Evolutionary conservation across 2,888 invertebrate genomes (phyloP).

Genomic region (Apamea anceps): DNA sequence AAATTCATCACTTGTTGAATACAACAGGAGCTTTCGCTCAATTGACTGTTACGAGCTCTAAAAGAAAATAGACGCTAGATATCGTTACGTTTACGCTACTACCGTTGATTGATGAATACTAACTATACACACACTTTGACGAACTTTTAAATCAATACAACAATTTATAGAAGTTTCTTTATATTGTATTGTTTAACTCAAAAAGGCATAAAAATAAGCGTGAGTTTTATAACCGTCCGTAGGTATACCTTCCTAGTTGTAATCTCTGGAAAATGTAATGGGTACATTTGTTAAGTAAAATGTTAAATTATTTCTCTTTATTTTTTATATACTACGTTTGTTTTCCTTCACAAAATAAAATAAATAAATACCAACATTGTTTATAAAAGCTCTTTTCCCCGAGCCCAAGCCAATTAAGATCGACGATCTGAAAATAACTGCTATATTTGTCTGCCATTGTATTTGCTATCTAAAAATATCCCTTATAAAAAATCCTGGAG

Average conservation of each 20-base stretch:
- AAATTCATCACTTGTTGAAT: constrained; percentile 44
- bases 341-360: background rate
- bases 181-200: background rate
- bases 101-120: background rate
- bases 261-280: background rate
- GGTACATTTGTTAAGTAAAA: background rate
- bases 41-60: background rate
- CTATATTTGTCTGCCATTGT: constrained; percentile 31
- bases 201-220: background rate
- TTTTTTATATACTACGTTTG: background rate
- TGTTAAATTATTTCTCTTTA: background rate
- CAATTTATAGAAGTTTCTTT: background rate
- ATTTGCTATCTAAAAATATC: constrained; percentile 58
- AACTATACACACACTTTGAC: background rate
- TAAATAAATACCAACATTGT: background rate
- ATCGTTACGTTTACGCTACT: too few species aligned
- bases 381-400: constrained; percentile 1
- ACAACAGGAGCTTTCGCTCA: constrained; percentile 39
- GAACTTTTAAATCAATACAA: background rate
- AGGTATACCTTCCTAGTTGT: background rate
- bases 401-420: constrained; percentile 26
- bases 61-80: background rate
- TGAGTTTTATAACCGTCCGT: background rate
- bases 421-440: constrained; percentile 34
- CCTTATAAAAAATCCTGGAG: constrained; percentile 42